Evolutionary conservation across 2,888 invertebrate genomes (phyloP).

Genomic region (Mesorhabditis belari): DNA sequence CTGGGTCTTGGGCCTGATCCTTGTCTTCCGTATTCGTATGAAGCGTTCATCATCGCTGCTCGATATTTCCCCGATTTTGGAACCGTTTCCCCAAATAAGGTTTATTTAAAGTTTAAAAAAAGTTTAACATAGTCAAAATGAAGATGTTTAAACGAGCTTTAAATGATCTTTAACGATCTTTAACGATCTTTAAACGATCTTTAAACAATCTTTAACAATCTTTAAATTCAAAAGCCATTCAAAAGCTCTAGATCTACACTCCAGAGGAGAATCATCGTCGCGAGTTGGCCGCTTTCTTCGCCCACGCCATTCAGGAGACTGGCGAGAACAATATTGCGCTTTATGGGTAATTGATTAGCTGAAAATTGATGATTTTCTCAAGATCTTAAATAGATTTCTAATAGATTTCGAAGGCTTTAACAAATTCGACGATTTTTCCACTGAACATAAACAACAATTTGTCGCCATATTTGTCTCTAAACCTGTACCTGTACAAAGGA

Average conservation of each 20-base stretch:
- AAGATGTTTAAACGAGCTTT: no score
- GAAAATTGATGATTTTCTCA: neutral
- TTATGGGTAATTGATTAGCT: constrained; percentile 23
- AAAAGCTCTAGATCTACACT: constrained; percentile 17
- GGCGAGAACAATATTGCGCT: constrained; percentile 47
- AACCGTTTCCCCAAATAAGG: constrained; percentile 30
- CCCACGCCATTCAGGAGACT: constrained; percentile 51
- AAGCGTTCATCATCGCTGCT: constrained; percentile 48
- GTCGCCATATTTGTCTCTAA: neutral
- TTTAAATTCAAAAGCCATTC: no score
- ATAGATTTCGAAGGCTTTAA: neutral
- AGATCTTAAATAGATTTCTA: no score
- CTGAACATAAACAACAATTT: neutral
- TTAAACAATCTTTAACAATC: no score
- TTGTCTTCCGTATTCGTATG: constrained; percentile 49
- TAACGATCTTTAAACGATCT: no score
- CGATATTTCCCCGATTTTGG: constrained; percentile 51
- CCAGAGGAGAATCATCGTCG: constrained; percentile 28
- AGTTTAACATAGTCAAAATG: no score
- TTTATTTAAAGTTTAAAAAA: no score
- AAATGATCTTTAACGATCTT: no score
- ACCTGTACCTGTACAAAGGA: neutral
- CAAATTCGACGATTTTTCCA: neutral
- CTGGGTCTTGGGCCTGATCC: constrained; percentile 43
- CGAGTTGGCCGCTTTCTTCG: constrained; percentile 51